A percentile compares a stretch with the other conserved stretches of the same genome.
These are phyloP conservation scores for Alloscopus bannaensis DNA, from an alignment of 2,888 invertebrate species.

Conservation along the genomic window DNA sequence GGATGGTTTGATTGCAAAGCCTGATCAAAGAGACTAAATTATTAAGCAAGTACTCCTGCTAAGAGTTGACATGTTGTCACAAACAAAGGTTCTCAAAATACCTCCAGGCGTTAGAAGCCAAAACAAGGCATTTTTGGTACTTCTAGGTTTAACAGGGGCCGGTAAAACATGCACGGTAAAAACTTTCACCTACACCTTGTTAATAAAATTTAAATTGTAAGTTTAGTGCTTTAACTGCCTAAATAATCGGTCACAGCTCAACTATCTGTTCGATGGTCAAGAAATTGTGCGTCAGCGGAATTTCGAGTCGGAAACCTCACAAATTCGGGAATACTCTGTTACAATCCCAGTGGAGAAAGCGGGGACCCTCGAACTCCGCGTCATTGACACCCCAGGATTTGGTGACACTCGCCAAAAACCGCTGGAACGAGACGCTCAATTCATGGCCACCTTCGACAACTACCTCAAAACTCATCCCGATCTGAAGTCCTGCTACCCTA, in stretches of 20 bases:
- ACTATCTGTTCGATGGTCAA: slow-evolving; percentile 5
- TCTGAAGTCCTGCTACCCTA: slow-evolving; percentile 4
- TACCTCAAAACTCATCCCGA: neutral
- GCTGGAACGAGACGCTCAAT: slow-evolving; percentile 5
- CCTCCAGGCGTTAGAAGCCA: neutral
- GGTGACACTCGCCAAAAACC: slow-evolving; percentile 1
- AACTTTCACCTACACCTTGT: neutral
- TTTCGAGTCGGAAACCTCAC: neutral
- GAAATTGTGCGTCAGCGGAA: neutral
- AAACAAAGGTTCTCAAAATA: neutral
- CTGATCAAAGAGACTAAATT: no score
- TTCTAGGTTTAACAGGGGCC: neutral
- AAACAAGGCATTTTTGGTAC: neutral
- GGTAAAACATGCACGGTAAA: slow-evolving; percentile 3
- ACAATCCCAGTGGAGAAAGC: neutral
- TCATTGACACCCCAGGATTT: slow-evolving; percentile 8
- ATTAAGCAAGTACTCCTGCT: no score
- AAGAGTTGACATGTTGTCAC: no score
- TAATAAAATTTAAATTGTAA: no score
- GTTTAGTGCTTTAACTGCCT: no score
- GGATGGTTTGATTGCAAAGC: no score
- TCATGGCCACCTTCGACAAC: slow-evolving; percentile 3
- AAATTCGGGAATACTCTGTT: neutral
- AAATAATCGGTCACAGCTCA: no score
- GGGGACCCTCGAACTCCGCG: neutral